These are phyloP conservation scores for Scelioninae gen. 2 DNA, from an alignment of 2,888 invertebrate genomes.

Conservation along the genomic window DNA sequence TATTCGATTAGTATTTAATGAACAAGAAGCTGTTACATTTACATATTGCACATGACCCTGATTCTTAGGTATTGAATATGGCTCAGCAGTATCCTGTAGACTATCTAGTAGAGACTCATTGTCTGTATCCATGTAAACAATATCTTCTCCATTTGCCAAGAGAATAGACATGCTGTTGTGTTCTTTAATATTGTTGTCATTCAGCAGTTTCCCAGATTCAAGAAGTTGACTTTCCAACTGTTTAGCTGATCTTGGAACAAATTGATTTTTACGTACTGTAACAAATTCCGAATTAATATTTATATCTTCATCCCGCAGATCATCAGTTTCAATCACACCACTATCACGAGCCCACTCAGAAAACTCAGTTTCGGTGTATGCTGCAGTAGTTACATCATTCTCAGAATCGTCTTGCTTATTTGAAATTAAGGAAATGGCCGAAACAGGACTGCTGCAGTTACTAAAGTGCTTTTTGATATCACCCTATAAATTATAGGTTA, in stretches of 20 bases:
- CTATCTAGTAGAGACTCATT: slow-evolving; percentile 86
- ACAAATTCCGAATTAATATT: slow-evolving; percentile 77
- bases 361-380: slow-evolving; percentile 89
- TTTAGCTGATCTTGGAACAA: slow-evolving; percentile 10
- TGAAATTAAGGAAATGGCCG: slow-evolving; percentile 71
- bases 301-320: slow-evolving; percentile 82
- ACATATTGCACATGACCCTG: slow-evolving; percentile 83
- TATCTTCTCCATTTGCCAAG: slow-evolving; percentile 80
- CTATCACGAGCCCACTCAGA: slow-evolving; percentile 93
- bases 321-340: slow-evolving; percentile 82
- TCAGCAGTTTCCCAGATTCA: too few relatives aligned
- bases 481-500: slow-evolving; percentile 53
- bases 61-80: slow-evolving; percentile 78
- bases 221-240: neutral
- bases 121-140: slow-evolving; percentile 92
- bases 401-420: slow-evolving; percentile 78
- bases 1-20: slow-evolving; percentile 9
- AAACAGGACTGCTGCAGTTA: slow-evolving; percentile 78
- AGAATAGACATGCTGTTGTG: slow-evolving; percentile 72
- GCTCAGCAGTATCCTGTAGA: slow-evolving; percentile 76
- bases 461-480: slow-evolving; percentile 69
- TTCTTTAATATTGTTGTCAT: slow-evolving; percentile 36
- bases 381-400: slow-evolving; percentile 83
- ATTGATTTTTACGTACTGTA: slow-evolving; percentile 66
- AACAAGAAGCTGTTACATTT: slow-evolving; percentile 71